Evolutionary conservation across 2,888 invertebrate genomes (phyloP), one percentile per base, ranked within the genome.

Genomic region (Caenorhabditis becei): DNA sequence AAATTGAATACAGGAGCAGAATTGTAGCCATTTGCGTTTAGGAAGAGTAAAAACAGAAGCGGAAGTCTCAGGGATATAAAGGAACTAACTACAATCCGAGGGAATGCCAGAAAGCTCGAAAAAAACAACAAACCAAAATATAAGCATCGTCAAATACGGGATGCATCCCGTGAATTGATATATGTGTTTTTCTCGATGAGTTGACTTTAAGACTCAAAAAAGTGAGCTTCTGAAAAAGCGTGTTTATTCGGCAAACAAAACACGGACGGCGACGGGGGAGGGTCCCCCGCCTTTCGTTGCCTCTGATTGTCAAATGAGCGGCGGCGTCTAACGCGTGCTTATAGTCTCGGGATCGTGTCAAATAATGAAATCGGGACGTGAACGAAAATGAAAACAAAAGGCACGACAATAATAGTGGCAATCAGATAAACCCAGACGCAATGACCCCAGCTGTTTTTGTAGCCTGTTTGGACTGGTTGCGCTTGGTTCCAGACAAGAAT

Each of bases 231-330:
- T 75, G 61, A 66, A 66, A 72, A 75, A 23, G 44, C 51, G 61
- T 75, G 66, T 66, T 75, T 75, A 61, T 75, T 74, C 58, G 75
- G 11, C 75, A 61, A 66, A 75, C 66, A 75, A 75, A 75, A 75
- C 51, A 51, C 28, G 37, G 24, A 23, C 44, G 26, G 28, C 26
- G 47, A 41, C 1, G 20, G 49, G 51, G 51, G 32, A 65, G 74
- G 58, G 65, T 65, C 56, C 53, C 47, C 49, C 32, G 51, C 56
- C 24, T 35, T 44, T 41, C 23, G 41, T 24, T 28, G 37, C 51
- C 44, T 59, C 66, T 67, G 66, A 66, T 75, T 75, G 75, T 59
- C 66, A 61, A 75, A 66, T 66, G 75, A 75, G 66, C 59, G 66
- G 53, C 56, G 35, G 23, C 26, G 37, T 49, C 51, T 56, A 47